Conservation (phyloP, 2,113 vertebrate species). For the Canis aureus region DNA sequence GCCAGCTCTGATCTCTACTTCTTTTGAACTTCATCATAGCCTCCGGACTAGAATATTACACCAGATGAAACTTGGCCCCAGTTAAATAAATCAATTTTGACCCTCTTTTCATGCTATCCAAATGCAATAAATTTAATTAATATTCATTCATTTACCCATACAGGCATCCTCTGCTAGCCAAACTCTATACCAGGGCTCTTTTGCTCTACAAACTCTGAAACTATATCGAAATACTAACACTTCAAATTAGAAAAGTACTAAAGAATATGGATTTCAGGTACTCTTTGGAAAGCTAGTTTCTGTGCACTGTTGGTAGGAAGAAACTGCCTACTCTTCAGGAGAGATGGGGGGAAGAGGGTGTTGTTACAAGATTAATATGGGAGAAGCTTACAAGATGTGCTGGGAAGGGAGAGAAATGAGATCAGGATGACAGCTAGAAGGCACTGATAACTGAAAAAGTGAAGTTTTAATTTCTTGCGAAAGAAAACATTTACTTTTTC, state of each 20-base stretch:
- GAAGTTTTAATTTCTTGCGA: conserved; percentile 41
- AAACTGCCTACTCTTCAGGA: not conserved
- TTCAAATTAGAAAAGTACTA: not conserved
- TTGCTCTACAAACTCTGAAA: not conserved
- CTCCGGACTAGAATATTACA: not conserved
- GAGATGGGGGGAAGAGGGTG: not conserved
- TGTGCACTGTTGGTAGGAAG: not conserved
- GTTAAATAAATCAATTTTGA: not conserved
- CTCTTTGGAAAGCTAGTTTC: not conserved
- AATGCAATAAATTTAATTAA: not conserved
- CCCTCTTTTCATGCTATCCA: not conserved
- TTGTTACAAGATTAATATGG: not conserved
- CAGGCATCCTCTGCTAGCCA: not conserved
- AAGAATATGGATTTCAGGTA: not conserved
- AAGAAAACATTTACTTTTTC: conserved; percentile 30
- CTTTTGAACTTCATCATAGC: not conserved
- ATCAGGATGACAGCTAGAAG: not conserved
- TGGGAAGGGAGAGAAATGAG: not conserved
- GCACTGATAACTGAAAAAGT: not conserved
- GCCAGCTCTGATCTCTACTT: not conserved
- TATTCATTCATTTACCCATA: not conserved
- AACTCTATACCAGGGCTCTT: not conserved
- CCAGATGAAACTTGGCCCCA: not conserved
- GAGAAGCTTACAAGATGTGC: not conserved
- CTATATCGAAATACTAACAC: not conserved